Evolutionary conservation across 2,797 vertebrate species (phyloP), one percentile per base, ranked within the genome.

Genomic region (Orestias chungarensis): DNA sequence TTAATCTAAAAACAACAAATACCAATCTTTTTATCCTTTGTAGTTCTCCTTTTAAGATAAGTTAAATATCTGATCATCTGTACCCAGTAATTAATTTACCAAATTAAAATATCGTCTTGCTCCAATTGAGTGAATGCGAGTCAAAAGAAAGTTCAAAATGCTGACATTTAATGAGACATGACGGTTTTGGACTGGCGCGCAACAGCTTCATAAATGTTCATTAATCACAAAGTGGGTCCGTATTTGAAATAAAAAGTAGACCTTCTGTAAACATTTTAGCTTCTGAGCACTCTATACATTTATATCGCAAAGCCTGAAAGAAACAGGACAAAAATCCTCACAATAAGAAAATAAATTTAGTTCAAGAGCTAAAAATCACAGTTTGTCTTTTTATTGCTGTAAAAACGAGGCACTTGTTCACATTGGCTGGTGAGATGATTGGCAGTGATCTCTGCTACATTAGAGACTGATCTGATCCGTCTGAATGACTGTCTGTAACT

Each of bases 321-420:
- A 78, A 44, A 59, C 1, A 20, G 43, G 73, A 72, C 71, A 68
- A 31, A 79, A 50, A 52, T 23, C n/a, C 85, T 90, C 82, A 84
- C 83, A 88, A 77, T 86, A 42, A 75, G 62, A 87, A 40, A 86
- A 66, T 40, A 47, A n/a, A 47, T 79, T 86, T 80, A 31, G 68
- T 76, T 40, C 74, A 62, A 82, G 0, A 2, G 74, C 64, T 80
- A 87, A 81, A n/a, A 89, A 87, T 89, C 85, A 89, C 70, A 85
- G 81, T 72, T 76, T 86, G 38, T 75, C 74, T 31, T 71, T 62
- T 44, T n/a, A n/a, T 74, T 72, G 74, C 66, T 68, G 66, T 61
- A 65, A 76, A 65, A 77, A 80, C 71, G 92, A 93, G 93, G 94
- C 94, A 94, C 94, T 79, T 89, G 6, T 67, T 0, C 15, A 38